Percentiles rank a stretch among this genome's conserved stretches.
Evolutionary conservation across 2,888 invertebrate genomes (phyloP).

Genomic region (Stenodema calcarata): DNA sequence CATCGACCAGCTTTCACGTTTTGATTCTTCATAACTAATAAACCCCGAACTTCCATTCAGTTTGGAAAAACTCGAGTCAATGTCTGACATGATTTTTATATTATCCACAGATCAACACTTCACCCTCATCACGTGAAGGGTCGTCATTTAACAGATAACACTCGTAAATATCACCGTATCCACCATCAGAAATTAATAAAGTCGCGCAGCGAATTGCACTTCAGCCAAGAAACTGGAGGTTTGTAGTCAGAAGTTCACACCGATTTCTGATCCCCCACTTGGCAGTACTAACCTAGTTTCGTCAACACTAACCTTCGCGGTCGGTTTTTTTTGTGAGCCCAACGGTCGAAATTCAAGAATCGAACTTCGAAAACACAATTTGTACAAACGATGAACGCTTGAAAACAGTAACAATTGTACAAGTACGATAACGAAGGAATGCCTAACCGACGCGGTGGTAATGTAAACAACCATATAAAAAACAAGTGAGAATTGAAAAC

Average conservation of each 20-base stretch:
- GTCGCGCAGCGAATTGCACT: background rate
- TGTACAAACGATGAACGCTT: background rate
- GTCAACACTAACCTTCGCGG: background rate
- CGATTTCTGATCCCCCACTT: background rate
- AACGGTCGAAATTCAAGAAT: background rate
- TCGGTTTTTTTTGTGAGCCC: background rate
- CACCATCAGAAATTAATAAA: background rate
- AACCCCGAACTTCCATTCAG: slow-evolving; percentile 4
- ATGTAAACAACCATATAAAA: background rate
- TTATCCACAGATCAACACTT: background rate
- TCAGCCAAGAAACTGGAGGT: background rate
- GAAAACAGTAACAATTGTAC: background rate
- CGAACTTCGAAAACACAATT: background rate
- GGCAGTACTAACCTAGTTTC: background rate
- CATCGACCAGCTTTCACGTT: background rate
- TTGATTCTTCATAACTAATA: background rate
- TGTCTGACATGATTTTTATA: background rate
- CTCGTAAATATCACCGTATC: background rate
- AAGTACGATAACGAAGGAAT: background rate
- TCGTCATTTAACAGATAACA: background rate
- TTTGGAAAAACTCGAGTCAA: background rate
- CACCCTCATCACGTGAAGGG: background rate
- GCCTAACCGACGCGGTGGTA: background rate
- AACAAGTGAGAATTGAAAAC: no score
- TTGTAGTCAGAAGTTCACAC: background rate